Conservation (phyloP, 2,797 vertebrate species). For the Chelonia mydas region DNA sequence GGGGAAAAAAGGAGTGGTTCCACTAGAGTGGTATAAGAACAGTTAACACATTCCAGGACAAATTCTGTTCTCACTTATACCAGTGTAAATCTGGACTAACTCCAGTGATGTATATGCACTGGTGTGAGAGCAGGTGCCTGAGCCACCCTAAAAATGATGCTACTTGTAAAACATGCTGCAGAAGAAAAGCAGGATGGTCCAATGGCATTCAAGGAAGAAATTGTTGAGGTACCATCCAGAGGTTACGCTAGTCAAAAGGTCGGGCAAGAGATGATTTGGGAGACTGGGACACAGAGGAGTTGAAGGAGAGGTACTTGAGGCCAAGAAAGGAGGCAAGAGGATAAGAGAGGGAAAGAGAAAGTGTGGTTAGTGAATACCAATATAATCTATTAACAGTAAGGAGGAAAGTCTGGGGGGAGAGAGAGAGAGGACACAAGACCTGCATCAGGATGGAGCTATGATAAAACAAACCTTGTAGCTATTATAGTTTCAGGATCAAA, state of each 20-base stretch:
- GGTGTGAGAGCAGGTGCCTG: neutral
- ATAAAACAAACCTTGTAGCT: neutral
- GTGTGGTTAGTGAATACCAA: neutral
- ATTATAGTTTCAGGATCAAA: neutral
- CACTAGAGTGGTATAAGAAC: neutral
- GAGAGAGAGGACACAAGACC: neutral
- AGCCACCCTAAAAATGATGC: accelerated
- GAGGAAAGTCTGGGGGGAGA: neutral
- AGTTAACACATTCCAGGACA: accelerated
- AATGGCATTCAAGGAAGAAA: neutral
- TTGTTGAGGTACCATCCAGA: constrained; percentile 8
- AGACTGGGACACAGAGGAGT: neutral
- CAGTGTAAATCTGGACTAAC: neutral
- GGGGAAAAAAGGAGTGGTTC: neutral
- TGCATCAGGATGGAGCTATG: neutral
- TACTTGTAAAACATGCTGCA: neutral
- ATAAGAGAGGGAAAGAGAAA: neutral
- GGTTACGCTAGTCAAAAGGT: neutral
- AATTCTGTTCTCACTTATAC: neutral
- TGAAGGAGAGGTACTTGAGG: neutral
- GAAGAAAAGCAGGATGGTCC: neutral
- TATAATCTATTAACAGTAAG: neutral
- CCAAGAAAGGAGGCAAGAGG: neutral
- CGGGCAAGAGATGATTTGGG: neutral
- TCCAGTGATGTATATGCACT: neutral